phyloP scores from a whole-genome alignment of 2,888 invertebrate genomes.

The Pollenia angustigena region DNA sequence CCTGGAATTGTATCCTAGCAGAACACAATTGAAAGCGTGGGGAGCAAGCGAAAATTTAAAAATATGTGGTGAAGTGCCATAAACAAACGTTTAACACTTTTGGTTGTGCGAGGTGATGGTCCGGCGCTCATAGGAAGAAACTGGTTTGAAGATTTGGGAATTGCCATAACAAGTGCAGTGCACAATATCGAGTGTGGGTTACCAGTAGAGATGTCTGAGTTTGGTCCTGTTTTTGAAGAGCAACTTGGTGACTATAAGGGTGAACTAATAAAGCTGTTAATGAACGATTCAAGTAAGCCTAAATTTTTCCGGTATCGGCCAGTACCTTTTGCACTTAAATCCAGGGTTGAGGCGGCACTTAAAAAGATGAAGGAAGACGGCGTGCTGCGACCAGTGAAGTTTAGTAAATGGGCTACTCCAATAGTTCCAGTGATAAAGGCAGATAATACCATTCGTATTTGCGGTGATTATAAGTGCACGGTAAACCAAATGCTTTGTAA shows the following conservation, averaged over 20 bases:
- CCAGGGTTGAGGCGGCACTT: too few species aligned
- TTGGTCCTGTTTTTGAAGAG: not conserved
- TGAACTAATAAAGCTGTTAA: slow-evolving; percentile 3
- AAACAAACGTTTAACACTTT: too few species aligned
- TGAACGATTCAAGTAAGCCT: not conserved
- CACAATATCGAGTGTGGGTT: not conserved
- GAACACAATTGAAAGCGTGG: too few species aligned
- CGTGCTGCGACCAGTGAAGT: not conserved
- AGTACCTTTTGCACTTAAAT: slow-evolving; percentile 8
- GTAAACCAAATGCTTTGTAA: slow-evolving; percentile 53
- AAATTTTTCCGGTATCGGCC: slow-evolving; percentile 6
- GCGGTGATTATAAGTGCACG: slow-evolving; percentile 37
- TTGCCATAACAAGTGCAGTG: slow-evolving; percentile 2
- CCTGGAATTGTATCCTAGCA: too few species aligned
- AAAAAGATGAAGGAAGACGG: not conserved
- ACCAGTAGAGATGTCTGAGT: slow-evolving; percentile 12
- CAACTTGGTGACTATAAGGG: slow-evolving; percentile 12
- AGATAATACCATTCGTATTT: too few species aligned
- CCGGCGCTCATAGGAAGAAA: slow-evolving; percentile 18
- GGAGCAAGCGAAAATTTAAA: too few species aligned
- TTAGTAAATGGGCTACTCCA: not conserved
- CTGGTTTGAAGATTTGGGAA: slow-evolving; percentile 43
- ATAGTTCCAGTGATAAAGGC: too few species aligned
- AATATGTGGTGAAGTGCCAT: too few species aligned
- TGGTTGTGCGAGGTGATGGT: too few species aligned